Conservation (phyloP, 2,888 invertebrate species). For the Dusona sp. region DNA sequence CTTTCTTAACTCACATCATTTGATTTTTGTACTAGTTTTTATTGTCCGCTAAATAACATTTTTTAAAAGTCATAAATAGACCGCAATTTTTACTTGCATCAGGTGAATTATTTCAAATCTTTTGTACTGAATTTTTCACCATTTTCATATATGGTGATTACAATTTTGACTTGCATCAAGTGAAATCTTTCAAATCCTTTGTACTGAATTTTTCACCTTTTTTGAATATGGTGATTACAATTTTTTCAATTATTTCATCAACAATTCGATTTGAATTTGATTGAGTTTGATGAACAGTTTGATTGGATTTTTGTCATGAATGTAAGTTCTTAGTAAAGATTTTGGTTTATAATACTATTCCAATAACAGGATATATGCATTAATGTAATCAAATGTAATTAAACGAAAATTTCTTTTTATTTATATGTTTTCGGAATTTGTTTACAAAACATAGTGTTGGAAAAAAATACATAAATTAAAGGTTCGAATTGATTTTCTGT, state of each 20-base stretch:
- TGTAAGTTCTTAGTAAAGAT: not conserved
- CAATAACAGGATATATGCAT: no score
- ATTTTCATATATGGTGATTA: not conserved
- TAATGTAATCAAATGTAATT: no score
- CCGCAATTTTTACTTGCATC: not conserved
- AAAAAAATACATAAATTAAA: not conserved
- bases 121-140: not conserved
- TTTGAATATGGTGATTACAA: not conserved
- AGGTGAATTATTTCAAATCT: not conserved
- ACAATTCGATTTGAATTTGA: no score
- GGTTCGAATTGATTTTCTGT: not conserved
- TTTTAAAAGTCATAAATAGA: no score
- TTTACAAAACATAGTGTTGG: not conserved
- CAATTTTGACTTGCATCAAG: not conserved
- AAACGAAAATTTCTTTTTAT: not conserved
- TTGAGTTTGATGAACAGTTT: no score
- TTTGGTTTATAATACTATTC: not conserved
- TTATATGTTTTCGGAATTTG: not conserved
- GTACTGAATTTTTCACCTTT: not conserved
- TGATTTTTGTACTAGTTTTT: not conserved
- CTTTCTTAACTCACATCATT: not conserved
- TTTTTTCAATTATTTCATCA: not conserved
- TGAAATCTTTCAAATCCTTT: not conserved
- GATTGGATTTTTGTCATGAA: no score
- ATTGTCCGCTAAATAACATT: not conserved